Percentiles rank a stretch among this genome's conserved stretches.
Evolutionary conservation across 2,113 vertebrate genomes (phyloP).

Genomic region (Dicaeum eximium): DNA sequence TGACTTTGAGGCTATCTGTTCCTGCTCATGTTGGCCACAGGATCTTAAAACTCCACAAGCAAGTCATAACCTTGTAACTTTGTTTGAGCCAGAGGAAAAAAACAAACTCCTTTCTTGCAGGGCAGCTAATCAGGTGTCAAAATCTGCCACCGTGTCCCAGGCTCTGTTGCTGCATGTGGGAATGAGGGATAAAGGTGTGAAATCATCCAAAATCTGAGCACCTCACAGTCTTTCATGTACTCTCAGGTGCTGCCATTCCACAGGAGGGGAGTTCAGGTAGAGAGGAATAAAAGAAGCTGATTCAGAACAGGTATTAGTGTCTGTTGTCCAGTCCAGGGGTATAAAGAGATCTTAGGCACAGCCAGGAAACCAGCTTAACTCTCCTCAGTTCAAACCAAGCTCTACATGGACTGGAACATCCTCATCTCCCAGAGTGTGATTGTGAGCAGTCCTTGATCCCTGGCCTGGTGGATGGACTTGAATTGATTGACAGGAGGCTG

Average conservation of each 20-base stretch:
- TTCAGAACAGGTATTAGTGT: neutral
- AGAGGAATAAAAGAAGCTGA: neutral
- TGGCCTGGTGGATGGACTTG: neutral
- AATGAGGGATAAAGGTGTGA: neutral
- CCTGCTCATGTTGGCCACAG: neutral
- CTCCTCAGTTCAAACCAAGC: neutral
- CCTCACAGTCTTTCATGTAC: neutral
- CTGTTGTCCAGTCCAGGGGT: rapidly evolving
- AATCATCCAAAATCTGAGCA: neutral
- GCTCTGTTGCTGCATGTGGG: neutral
- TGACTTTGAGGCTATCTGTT: neutral
- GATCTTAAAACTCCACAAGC: neutral
- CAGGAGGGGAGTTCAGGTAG: neutral
- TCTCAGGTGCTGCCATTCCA: neutral
- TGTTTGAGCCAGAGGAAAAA: neutral
- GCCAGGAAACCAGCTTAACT: neutral
- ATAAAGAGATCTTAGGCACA: neutral
- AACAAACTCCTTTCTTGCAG: neutral
- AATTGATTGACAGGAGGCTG: neutral
- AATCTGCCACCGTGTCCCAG: neutral
- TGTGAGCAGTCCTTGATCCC: neutral
- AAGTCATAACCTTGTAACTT: neutral
- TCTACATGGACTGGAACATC: neutral
- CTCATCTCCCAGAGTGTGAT: neutral
- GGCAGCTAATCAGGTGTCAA: neutral